A percentile compares a stretch with the other conserved stretches of the same genome.
These are phyloP conservation scores for Tapera naevia DNA, from an alignment of 2,797 vertebrate species.

Conservation along the genomic window DNA sequence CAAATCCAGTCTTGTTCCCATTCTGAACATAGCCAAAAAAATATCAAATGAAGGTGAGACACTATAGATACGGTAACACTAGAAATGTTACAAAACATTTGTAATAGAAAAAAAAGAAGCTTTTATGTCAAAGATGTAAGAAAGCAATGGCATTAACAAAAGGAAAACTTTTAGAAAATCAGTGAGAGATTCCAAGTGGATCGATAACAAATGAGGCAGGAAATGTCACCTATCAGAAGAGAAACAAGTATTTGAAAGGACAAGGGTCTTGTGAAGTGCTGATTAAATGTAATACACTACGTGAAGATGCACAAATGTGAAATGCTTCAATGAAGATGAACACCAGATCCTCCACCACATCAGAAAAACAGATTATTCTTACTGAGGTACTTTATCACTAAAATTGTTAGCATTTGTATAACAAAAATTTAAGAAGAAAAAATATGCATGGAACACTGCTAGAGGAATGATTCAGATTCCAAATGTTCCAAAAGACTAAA, in stretches of 20 bases:
- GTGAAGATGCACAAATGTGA: background rate
- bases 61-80: background rate
- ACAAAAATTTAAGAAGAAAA: background rate
- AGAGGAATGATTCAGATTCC: background rate
- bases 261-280: background rate
- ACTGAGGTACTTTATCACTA: background rate
- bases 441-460: background rate
- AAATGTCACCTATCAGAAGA: background rate
- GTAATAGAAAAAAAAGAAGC: background rate
- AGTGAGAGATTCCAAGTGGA: background rate
- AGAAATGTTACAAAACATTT: background rate
- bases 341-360: background rate
- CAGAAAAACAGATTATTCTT: slow-evolving; percentile 3
- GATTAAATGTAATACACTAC: background rate
- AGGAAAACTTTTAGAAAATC: background rate
- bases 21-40: background rate
- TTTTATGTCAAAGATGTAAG: background rate
- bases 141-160: background rate
- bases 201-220: slow-evolving; percentile 8
- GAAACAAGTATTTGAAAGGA: slow-evolving; percentile 15
- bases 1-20: background rate
- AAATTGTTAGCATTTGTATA: background rate
- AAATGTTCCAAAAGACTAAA: background rate
- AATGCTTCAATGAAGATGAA: background rate
- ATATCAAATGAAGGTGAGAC: background rate